These are phyloP conservation scores for Lycophotia porphyrea DNA, from an alignment of 2,888 invertebrate species.

Conservation along the genomic window DNA sequence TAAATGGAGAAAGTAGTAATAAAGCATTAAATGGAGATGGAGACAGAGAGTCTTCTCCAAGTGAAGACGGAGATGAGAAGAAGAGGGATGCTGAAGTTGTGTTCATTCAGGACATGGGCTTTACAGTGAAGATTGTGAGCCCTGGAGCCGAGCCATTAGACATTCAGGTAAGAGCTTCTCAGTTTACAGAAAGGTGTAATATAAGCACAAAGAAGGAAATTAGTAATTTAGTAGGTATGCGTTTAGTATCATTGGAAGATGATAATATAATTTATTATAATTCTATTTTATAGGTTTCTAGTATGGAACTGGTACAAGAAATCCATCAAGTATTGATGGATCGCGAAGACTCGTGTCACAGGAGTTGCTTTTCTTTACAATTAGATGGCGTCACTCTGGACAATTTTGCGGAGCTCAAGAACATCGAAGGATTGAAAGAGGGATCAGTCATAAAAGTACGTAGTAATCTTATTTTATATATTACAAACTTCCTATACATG, in stretches of 20 bases:
- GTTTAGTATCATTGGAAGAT: background rate
- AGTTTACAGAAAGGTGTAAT: background rate
- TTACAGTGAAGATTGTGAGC: slow-evolving; percentile 97
- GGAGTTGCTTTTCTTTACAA: slow-evolving; percentile 99
- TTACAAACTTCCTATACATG: background rate
- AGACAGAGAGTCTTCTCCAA: slow-evolving; percentile 85
- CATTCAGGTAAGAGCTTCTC: slow-evolving; percentile 92
- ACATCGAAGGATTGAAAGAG: slow-evolving; percentile 98
- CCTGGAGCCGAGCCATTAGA: slow-evolving; percentile 98
- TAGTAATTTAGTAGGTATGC: background rate
- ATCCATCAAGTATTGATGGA: slow-evolving; percentile 99
- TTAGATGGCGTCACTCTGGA: slow-evolving; percentile 98
- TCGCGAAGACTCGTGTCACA: slow-evolving; percentile 99
- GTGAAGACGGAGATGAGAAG: slow-evolving; percentile 89
- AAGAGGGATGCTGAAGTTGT: slow-evolving; percentile 95
- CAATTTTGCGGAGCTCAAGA: slow-evolving; percentile 99
- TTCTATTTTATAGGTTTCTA: slow-evolving; percentile 74
- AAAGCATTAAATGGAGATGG: slow-evolving; percentile 84
- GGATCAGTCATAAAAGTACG: slow-evolving; percentile 96
- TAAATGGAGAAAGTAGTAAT: slow-evolving; percentile 78
- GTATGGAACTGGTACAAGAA: slow-evolving; percentile 99
- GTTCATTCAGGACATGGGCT: slow-evolving; percentile 97
- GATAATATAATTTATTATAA: background rate
- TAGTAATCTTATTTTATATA: slow-evolving; percentile 18
- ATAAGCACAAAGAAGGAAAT: background rate